Conservation (phyloP, 2,888 invertebrate genomes). For the Orthonevra nobilis region DNA sequence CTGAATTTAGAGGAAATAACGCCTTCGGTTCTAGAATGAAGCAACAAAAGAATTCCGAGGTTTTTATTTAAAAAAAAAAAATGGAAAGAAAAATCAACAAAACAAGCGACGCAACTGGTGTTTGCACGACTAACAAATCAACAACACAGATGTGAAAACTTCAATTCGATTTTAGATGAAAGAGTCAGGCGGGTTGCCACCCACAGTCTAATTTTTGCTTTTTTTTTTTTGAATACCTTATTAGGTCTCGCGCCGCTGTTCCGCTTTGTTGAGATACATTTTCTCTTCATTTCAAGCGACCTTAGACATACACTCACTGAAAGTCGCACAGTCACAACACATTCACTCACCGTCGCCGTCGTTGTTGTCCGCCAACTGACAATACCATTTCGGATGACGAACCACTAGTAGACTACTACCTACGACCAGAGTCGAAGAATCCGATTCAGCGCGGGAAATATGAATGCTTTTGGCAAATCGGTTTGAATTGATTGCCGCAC, state of each 20-base stretch:
- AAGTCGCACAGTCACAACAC: conserved; percentile 24
- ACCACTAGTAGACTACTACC: not conserved
- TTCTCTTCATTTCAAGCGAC: conserved; percentile 43
- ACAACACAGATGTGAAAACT: conserved; percentile 46
- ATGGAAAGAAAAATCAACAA: not conserved
- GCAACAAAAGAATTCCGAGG: conserved; percentile 14
- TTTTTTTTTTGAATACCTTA: conserved; percentile 60
- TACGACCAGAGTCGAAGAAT: not conserved
- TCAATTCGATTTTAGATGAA: conserved; percentile 51
- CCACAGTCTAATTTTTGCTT: conserved; percentile 40
- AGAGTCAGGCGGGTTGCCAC: conserved; percentile 49
- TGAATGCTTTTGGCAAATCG: conserved; percentile 17
- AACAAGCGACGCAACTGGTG: conserved; percentile 35
- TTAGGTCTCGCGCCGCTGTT: conserved; percentile 47
- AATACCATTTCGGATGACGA: conserved; percentile 26
- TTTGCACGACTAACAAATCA: conserved; percentile 39
- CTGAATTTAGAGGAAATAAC: too few species aligned
- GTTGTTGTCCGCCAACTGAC: conserved; percentile 50
- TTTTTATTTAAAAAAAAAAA: conserved; percentile 22
- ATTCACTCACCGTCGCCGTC: conserved; percentile 1
- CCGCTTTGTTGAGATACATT: conserved; percentile 50
- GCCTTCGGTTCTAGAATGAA: too few species aligned
- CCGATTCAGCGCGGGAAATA: conserved; percentile 17
- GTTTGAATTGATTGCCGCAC: not conserved
- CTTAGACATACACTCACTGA: conserved; percentile 48